Conservation (phyloP, 2,888 invertebrate genomes). For the Papilio demoleus region DNA sequence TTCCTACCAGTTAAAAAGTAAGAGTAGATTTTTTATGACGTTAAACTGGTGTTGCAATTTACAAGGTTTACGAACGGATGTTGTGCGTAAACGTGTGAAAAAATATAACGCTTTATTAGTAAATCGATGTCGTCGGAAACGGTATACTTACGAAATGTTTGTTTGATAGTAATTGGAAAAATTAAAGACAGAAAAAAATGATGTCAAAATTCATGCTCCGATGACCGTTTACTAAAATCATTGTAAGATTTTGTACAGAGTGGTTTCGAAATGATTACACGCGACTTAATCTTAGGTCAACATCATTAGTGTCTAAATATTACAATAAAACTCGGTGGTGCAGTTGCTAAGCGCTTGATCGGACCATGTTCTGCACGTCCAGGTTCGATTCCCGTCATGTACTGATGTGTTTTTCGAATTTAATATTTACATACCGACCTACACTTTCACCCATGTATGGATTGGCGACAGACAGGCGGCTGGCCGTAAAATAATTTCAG, state of each 20-base stretch:
- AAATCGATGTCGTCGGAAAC: slow-evolving; percentile 54
- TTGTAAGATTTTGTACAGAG: slow-evolving; percentile 3
- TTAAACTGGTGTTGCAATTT: slow-evolving; percentile 55
- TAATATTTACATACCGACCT: too few species aligned
- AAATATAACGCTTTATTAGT: slow-evolving; percentile 52
- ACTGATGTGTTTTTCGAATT: too few species aligned
- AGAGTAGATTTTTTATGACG: slow-evolving; percentile 49
- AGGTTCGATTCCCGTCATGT: too few species aligned
- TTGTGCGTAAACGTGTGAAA: slow-evolving; percentile 66
- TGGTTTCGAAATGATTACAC: slow-evolving; percentile 11
- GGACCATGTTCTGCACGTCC: too few species aligned
- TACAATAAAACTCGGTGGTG: too few species aligned
- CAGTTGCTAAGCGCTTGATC: too few species aligned
- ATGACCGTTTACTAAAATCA: slow-evolving; percentile 15
- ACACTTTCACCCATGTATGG: too few species aligned
- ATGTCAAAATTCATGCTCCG: slow-evolving; percentile 22
- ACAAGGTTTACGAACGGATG: slow-evolving; percentile 58
- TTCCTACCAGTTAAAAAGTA: slow-evolving; percentile 47
- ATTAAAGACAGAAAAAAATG: slow-evolving; percentile 5
- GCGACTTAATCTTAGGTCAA: not conserved
- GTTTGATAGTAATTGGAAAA: slow-evolving; percentile 29
- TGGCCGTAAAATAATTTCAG: too few species aligned
- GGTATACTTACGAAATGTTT: slow-evolving; percentile 45
- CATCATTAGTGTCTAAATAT: too few species aligned
- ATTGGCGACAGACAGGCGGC: too few species aligned